Base-by-base conservation (phyloP, 2,888 invertebrate species). In the Thymelicus lineola region DNA sequence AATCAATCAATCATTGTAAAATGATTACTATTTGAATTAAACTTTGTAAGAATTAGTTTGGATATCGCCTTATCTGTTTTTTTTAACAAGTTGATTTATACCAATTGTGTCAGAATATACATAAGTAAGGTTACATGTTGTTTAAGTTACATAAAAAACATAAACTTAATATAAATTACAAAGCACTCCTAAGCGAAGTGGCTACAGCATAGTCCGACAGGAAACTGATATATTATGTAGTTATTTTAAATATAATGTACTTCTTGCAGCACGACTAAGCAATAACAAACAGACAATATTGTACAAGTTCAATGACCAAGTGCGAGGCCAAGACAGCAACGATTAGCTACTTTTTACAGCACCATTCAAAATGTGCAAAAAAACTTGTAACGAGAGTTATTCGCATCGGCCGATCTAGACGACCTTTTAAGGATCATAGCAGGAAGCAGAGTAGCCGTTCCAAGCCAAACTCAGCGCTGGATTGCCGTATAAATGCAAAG, bases 381-480 rank as follows among this genome's bases (percentile, higher is more conserved):
- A 90, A 88, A 82, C 78, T 80, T 70, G 75, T 73, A 78, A 76
- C 75, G 77, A 83, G 82, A 86, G 89, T 88, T 87, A 86, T 83
- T 82, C 81, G 78, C 82, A 82, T 82, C 80, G 80, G 83, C 82
- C 80, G 80, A 82, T 80, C 81, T 82, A 82, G 78, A 79, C 78
- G 76, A 66, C 87, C 86, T 78, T 87, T 86, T 90, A 89, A 84
- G 90, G 89, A 85, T 79, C 78, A 82, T 78, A 86, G 82, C 85
- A 91, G 91, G 91, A 91, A 91, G 86, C 81, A 69, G 72, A 71
- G 67, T 71, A 77, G 85, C 88, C 83, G 83, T 86, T 87, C 82
- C 77, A 77, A 79, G 76, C 78, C 79, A 80, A 69, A 69, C 38
- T 20, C 78, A 73, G 77, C 80, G 75, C 75, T 69, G 73, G 69